A percentile compares a stretch with the other conserved stretches of the same genome.
phyloP scores from a whole-genome alignment of 2,888 invertebrate genomes.

The Xylocampa areola region DNA sequence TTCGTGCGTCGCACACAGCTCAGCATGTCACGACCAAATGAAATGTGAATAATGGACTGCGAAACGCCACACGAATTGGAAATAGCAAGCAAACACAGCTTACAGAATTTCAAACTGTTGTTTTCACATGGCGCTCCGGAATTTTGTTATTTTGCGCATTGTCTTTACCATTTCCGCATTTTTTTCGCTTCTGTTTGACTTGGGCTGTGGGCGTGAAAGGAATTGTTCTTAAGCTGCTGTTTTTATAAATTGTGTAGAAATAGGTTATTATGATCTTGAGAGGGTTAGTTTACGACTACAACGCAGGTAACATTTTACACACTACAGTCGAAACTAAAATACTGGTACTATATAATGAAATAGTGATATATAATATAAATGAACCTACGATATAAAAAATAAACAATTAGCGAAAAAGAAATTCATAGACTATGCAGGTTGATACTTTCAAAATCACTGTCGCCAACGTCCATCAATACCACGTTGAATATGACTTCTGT shows the following conservation, averaged over 20 bases:
- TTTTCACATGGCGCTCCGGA: conserved; percentile 54
- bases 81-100: conserved; percentile 65
- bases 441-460: not conserved
- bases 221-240: conserved; percentile 21
- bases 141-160: conserved; percentile 55
- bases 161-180: conserved; percentile 42
- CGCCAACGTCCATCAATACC: conserved; percentile 24
- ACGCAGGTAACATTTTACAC: not conserved
- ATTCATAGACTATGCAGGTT: not conserved
- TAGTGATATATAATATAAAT: too few relatives aligned
- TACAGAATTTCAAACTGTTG: conserved; percentile 62
- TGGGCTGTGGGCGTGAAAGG: conserved; percentile 41
- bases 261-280: not conserved
- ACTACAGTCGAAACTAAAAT: too few relatives aligned
- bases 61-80: conserved; percentile 72
- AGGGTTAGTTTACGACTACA: conserved; percentile 1
- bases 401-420: too few relatives aligned
- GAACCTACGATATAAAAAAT: too few relatives aligned
- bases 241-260: conserved; percentile 18
- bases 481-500: too few relatives aligned
- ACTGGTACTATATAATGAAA: too few relatives aligned
- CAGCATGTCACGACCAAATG: conserved; percentile 70
- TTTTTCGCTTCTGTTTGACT: conserved; percentile 46
- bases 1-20: conserved; percentile 35
- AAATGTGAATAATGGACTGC: conserved; percentile 77